phyloP scores from a whole-genome alignment of 2,888 invertebrate genomes.

The Muscina levida region DNA sequence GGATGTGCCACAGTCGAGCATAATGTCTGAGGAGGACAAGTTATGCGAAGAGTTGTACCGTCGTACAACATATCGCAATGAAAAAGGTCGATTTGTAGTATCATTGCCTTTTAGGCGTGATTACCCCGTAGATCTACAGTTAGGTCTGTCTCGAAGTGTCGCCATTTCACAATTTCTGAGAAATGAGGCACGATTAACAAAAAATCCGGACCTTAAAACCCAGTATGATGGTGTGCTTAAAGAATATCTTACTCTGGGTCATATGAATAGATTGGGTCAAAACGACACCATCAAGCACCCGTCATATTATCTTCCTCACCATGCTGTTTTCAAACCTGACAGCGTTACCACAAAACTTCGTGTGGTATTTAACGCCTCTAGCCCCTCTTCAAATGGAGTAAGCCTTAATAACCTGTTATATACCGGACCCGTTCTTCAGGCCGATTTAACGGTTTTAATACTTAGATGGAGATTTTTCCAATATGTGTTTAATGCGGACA shows the following conservation, averaged over 20 bases:
- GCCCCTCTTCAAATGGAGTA: conserved; percentile 29
- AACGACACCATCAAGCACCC: no score
- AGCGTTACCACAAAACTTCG: conserved; percentile 34
- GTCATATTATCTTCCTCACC: conserved; percentile 36
- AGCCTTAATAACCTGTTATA: conserved; percentile 41
- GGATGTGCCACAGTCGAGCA: not conserved
- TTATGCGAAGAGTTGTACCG: not conserved
- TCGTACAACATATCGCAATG: not conserved
- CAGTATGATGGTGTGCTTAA: not conserved
- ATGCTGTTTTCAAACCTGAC: conserved; percentile 38
- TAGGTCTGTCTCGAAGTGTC: not conserved
- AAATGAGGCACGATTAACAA: conserved; percentile 1
- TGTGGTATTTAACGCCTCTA: conserved; percentile 47
- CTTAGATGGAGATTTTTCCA: conserved; percentile 19
- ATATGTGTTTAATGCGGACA: conserved; percentile 19
- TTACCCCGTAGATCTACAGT: not conserved
- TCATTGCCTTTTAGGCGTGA: not conserved
- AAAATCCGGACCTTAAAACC: not conserved
- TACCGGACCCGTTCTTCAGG: conserved; percentile 28
- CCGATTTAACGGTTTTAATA: conserved; percentile 11
- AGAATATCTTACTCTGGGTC: not conserved
- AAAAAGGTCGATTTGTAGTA: not conserved
- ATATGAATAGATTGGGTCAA: not conserved
- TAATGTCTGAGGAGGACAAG: not conserved
- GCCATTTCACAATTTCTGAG: conserved; percentile 13